A percentile compares a stretch with the other conserved stretches of the same genome.
These are phyloP conservation scores for Hystrix cristata DNA, from an alignment of 2,113 vertebrate species.

Conservation along the genomic window DNA sequence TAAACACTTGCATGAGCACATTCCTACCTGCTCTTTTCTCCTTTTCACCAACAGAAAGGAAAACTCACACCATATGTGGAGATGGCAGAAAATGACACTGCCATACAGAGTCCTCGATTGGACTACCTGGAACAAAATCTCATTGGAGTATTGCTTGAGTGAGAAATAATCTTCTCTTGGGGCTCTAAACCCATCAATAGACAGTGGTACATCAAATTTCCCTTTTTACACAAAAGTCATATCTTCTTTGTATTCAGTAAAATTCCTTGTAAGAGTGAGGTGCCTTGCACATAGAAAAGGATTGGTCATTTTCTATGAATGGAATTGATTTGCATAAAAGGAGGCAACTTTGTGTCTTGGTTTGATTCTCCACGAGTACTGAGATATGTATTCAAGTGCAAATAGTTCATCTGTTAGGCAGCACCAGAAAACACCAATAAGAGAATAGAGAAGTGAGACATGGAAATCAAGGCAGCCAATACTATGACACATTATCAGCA, in stretches of 20 bases:
- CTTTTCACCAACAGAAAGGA: not conserved
- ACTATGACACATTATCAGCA: not conserved
- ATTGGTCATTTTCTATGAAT: not conserved
- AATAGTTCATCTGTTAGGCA: not conserved
- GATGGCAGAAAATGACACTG: not conserved
- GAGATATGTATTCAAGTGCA: not conserved
- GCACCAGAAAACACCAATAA: not conserved
- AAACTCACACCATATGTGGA: not conserved
- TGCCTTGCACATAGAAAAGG: not conserved
- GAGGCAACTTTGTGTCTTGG: not conserved
- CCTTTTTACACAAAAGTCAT: not conserved
- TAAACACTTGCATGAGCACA: not conserved
- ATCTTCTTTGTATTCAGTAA: not conserved
- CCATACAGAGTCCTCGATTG: not conserved
- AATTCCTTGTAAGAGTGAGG: not conserved
- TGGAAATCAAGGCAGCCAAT: not conserved
- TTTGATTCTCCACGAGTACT: not conserved
- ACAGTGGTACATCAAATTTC: not conserved
- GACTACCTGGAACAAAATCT: not conserved
- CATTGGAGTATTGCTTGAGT: not conserved
- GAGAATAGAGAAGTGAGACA: not conserved
- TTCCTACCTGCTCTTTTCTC: not conserved
- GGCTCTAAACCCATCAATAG: not conserved
- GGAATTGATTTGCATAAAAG: not conserved
- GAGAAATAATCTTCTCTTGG: not conserved